Base-by-base conservation (phyloP, 2,888 invertebrate genomes). In the Abrostola tripartita region DNA sequence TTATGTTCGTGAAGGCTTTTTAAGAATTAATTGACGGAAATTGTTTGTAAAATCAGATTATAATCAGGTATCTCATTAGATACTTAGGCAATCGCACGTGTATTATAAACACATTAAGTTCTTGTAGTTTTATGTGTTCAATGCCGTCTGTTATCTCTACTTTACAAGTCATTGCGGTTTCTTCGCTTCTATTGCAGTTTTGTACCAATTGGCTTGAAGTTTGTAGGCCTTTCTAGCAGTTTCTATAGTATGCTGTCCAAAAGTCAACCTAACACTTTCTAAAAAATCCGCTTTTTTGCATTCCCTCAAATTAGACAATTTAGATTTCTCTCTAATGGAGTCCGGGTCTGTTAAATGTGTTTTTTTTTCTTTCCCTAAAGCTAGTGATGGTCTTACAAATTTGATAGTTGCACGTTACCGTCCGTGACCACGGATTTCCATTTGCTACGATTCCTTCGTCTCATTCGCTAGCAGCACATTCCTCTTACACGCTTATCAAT, bases 11-110 rank as follows among this genome's bases (percentile, higher is more conserved):
- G 52, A 71, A 66, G 60, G 67, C 11, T n/a, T n/a, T n/a, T n/a
- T 44, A n/a, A 58, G 24, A 61, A 50, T 58, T 72, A 72, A 71
- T 60, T 49, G 61, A 67, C 44, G 59, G 72, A 72, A 67, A 57
- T 68, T 6, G 14, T 44, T 52, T 68, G 49, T 41, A 57, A 49
- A 8, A 14, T 40, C 36, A 37, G 47, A 41, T 36, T 40, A 12
- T 24, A 40, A 14, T 38, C 14, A 14, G 10, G 42, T 37, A 44
- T 68, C 62, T 67, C 49, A 51, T 71, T 67, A 56, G 37, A 51
- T 54, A 38, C 42, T 35, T 10, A 51, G 12, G 51, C 41, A 53
- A 41, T 57, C 57, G 51, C 42, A 61, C 40, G 24, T 35, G 42
- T 12, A 60, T 63, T 61, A 5, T 57, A 63, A 60, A 50, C 12